Conservation (phyloP, 2,888 invertebrate species). For the Corythucha ciliata region DNA sequence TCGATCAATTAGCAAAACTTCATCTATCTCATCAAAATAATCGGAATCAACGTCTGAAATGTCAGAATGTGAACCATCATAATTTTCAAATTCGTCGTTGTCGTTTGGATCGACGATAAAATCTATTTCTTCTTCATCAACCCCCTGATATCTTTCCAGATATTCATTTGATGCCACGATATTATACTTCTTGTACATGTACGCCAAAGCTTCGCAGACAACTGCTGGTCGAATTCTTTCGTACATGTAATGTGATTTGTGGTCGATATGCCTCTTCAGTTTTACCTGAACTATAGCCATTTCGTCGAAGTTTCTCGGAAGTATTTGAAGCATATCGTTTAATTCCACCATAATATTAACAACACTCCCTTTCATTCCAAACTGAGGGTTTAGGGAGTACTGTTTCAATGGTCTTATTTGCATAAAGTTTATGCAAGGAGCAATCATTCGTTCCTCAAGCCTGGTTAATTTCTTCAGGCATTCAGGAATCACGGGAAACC, state of each 20-base stretch:
- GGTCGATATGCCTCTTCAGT: background rate
- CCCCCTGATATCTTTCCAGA: background rate
- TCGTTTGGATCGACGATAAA: background rate
- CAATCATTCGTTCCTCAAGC: conserved; percentile 18
- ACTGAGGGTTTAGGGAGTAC: conserved; percentile 8
- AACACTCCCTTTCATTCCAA: conserved; percentile 7
- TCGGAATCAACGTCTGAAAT: background rate
- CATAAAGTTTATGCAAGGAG: conserved; percentile 15
- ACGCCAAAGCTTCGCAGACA: conserved; percentile 9
- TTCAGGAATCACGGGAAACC: conserved; percentile 17
- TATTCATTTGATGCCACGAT: background rate
- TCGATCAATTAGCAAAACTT: background rate
- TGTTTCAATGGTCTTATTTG: conserved; percentile 5
- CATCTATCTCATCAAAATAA: conserved; percentile 13
- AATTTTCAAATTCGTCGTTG: background rate
- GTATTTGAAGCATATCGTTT: background rate
- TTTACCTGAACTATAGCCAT: conserved; percentile 6
- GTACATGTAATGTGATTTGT: background rate
- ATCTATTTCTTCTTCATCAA: too few relatives aligned
- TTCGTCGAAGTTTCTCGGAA: conserved; percentile 15
- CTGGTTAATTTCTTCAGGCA: conserved; percentile 11
- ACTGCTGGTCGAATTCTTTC: conserved; percentile 11
- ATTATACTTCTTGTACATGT: background rate
- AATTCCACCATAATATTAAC: conserved; percentile 18
- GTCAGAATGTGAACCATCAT: background rate